Conservation (phyloP, 2,888 invertebrate species). For the Cryptocephalus primarius region DNA sequence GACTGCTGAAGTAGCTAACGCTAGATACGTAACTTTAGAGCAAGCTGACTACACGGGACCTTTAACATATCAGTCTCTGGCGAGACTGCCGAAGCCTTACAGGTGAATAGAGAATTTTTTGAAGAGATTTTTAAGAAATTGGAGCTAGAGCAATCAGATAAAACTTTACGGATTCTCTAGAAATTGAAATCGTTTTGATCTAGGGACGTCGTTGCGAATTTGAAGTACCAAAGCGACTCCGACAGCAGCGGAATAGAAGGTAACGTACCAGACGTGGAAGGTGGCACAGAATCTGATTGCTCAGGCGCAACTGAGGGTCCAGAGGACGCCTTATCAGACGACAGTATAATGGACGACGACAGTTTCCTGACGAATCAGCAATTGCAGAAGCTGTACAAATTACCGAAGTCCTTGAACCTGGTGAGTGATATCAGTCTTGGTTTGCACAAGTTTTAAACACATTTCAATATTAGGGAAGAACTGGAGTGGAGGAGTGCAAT, state of each 20-base stretch:
- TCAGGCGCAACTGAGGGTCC: conserved; percentile 62
- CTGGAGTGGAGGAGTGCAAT: conserved; percentile 50
- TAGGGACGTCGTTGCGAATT: conserved; percentile 56
- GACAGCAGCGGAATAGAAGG: conserved; percentile 45
- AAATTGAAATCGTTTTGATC: conserved; percentile 16
- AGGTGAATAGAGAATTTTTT: conserved; percentile 37
- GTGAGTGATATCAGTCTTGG: conserved; percentile 26
- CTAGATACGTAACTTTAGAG: conserved; percentile 54
- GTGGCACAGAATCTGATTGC: conserved; percentile 34
- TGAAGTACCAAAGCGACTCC: conserved; percentile 53
- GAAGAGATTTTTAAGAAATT: neutral
- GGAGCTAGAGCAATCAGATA: neutral
- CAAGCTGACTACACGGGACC: conserved; percentile 77
- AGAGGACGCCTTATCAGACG: conserved; percentile 45
- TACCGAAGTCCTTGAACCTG: conserved; percentile 46
- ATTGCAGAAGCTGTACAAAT: conserved; percentile 41
- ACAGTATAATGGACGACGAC: conserved; percentile 74
- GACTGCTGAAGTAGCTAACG: conserved; percentile 50
- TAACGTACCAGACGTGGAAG: conserved; percentile 33
- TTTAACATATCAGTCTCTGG: conserved; percentile 74
- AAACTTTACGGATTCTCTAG: neutral
- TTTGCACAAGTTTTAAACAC: neutral
- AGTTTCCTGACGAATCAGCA: conserved; percentile 43
- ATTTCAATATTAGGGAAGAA: conserved; percentile 28
- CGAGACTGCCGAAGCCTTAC: conserved; percentile 72